Percentiles rank a stretch among this genome's conserved stretches.
phyloP scores from a whole-genome alignment of 2,797 vertebrate species.

The Sebastes cheni region DNA sequence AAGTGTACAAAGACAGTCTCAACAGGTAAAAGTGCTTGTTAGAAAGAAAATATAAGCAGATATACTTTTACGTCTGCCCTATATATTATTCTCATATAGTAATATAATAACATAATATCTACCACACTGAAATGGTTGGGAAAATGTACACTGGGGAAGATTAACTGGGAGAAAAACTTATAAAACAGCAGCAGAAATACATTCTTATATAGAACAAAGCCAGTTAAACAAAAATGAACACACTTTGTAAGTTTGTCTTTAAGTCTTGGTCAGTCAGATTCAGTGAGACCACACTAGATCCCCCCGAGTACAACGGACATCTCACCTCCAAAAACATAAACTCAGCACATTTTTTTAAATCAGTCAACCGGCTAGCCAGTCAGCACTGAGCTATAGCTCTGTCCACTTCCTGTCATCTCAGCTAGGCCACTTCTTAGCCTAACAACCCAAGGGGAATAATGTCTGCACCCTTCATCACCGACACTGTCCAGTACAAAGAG shows the following conservation, averaged over 20 bases:
- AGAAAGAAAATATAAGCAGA: not conserved
- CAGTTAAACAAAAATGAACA: not conserved
- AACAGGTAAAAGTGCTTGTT: not conserved
- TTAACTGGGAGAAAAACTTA: not conserved
- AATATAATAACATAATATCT: not conserved
- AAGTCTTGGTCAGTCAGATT: not conserved
- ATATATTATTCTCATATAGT: not conserved
- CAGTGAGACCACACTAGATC: not conserved
- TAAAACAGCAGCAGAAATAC: not conserved
- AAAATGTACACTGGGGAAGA: not conserved
- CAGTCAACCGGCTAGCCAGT: conserved; percentile 50
- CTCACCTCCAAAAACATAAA: conserved; percentile 38
- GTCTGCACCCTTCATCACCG: conserved; percentile 53
- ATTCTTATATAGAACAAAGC: not conserved
- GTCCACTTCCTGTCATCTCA: conserved; percentile 61
- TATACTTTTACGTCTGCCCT: not conserved
- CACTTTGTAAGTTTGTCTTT: not conserved
- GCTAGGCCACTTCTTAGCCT: conserved; percentile 38
- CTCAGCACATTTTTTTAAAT: conserved; percentile 62
- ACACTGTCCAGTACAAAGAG: conserved; percentile 33
- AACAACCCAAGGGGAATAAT: conserved; percentile 47
- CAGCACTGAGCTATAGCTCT: conserved; percentile 53
- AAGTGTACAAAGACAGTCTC: not conserved
- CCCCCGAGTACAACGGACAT: not conserved
- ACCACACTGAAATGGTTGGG: not conserved